Conservation (phyloP, 53 echinoderm and acorn worm species). For the Holothuria leucospilota region DNA sequence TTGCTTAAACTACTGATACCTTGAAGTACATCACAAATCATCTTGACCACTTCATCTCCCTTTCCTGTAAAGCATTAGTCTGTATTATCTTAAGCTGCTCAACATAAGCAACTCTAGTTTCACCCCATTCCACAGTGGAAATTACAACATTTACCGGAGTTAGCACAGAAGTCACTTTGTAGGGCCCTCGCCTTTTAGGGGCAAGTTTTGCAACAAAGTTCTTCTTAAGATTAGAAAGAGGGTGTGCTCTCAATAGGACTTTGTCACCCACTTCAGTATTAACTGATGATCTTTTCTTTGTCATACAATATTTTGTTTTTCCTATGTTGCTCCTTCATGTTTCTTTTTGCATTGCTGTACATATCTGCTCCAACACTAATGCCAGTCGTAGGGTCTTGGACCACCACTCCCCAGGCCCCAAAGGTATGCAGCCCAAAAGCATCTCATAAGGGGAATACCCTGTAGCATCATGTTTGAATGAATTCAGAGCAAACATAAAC, state of each 20-base stretch:
- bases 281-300: constrained; percentile 6
- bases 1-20: too few species aligned
- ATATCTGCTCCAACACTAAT: neutral
- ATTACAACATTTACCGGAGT: too few species aligned
- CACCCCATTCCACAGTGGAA: too few species aligned
- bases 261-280: too few species aligned
- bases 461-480: too few species aligned
- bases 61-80: too few species aligned
- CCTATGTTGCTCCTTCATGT: neutral
- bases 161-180: neutral
- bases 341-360: neutral
- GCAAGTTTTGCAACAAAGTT: constrained; percentile 65
- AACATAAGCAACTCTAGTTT: too few species aligned
- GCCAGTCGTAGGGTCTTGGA: too few species aligned
- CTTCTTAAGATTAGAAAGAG: constrained; percentile 51
- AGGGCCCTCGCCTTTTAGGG: constrained; percentile 52
- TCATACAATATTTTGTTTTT: constrained; percentile 33
- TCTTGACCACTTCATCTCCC: too few species aligned
- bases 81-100: too few species aligned
- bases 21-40: too few species aligned
- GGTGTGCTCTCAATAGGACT: constrained; percentile 45
- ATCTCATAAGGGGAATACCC: constrained; percentile 24
- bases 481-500: too few species aligned
- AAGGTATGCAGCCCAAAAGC: constrained; percentile 27
- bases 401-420: constrained; percentile 23